Evolutionary conservation across 2,797 vertebrate genomes (phyloP).

Genomic region (Falco concolor): DNA sequence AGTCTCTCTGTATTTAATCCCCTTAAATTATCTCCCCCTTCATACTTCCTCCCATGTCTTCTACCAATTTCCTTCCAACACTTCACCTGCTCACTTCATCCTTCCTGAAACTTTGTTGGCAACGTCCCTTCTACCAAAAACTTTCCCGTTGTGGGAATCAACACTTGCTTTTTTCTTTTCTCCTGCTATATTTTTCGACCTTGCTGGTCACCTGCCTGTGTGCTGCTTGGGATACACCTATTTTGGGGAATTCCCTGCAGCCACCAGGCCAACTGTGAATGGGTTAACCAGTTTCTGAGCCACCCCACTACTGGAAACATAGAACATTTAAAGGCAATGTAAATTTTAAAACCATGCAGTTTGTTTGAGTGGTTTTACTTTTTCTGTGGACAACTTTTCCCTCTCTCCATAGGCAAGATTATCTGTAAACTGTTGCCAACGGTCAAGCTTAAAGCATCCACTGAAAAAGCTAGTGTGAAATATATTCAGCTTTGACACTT

Average conservation of each 20-base stretch:
- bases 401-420: constrained; percentile 48
- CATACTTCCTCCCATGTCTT: background rate
- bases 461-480: constrained; percentile 44
- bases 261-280: background rate
- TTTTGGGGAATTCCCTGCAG: background rate
- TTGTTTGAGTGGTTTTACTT: constrained; percentile 51
- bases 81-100: background rate
- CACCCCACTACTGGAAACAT: background rate
- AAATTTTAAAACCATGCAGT: constrained; percentile 38
- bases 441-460: constrained; percentile 36
- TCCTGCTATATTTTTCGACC: background rate
- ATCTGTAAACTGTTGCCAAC: constrained; percentile 24
- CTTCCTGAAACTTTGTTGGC: background rate
- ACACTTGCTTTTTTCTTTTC: background rate
- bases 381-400: constrained; percentile 22
- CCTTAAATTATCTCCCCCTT: background rate
- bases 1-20: background rate
- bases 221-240: background rate
- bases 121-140: background rate
- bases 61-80: background rate
- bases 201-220: background rate
- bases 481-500: constrained; percentile 20
- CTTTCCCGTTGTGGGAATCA: background rate
- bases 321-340: background rate
- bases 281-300: background rate